Base-by-base conservation (phyloP, 2,113 vertebrate genomes). In the Orcinus orca region DNA sequence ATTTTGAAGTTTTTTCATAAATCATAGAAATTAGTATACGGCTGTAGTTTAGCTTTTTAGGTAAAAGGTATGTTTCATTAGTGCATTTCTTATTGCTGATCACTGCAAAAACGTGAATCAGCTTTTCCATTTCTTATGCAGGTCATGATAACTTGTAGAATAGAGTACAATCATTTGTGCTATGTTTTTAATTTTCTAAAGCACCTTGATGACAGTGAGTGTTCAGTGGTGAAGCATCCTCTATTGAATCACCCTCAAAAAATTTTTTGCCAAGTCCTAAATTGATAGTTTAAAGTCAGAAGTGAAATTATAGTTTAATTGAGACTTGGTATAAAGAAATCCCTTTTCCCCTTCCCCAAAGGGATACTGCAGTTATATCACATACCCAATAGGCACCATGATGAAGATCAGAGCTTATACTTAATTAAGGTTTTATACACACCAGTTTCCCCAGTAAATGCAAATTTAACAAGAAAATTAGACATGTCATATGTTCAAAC, bases 401-500 rank as follows among this genome's bases (percentile, higher is more conserved):
- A 98, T 97, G 98, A 98, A 98, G 98, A 98, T 98, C 98, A 99
- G 98, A 98, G 98, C 98, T 98, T 98, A 98, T 98, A 98, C 98
- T 98, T 98, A 98, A 98, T 98, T 98, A 98, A 98, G 98, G 99
- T 99, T 99, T 99, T 99, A 99, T 99, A 99, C 98, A 99, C 98
- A 99, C 98, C 99, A 99, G 99, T 99, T 99, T 98, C 98, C 99
- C 99, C 99, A 99, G 99, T 99, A 99, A 99, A 98, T 99, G 98
- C 99, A 99, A 99, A 99, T 98, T 99, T 99, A 98, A 99, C 99
- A 99, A 98, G 98, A 99, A 98, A 99, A 99, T 99, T 99, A 99
- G 98, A 99, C 97, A 99, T 99, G 99, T 99, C 99, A 99, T 99
- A 99, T 99, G 99, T 99, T 99, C 99, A 99, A 99, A 99, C 99